These are phyloP conservation scores for Mamestra configurata DNA, from an alignment of 1,140 invertebrate genomes.

Conservation along the genomic window DNA sequence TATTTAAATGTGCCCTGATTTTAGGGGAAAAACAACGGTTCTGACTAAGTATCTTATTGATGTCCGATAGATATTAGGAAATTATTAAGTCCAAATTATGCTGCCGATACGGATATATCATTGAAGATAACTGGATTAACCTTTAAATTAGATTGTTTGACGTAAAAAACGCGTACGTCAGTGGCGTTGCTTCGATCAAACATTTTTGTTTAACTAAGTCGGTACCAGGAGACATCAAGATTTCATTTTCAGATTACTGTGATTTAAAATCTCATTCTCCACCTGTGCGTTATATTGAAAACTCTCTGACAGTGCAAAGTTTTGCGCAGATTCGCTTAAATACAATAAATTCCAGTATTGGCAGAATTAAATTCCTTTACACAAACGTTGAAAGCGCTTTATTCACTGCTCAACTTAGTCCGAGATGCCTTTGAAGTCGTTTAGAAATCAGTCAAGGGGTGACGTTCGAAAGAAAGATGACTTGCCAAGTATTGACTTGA, in stretches of 20 bases:
- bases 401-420: slow-evolving; percentile 37
- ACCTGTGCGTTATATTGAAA: background rate
- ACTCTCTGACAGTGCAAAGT: too few relatives aligned
- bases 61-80: background rate
- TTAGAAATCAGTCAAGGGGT: slow-evolving; percentile 49
- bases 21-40: background rate
- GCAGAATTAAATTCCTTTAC: slow-evolving; percentile 27
- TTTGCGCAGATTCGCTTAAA: slow-evolving; percentile 10
- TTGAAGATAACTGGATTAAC: slow-evolving; percentile 26
- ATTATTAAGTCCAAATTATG: background rate
- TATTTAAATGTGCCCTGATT: background rate
- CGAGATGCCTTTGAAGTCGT: slow-evolving; percentile 39
- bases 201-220: too few relatives aligned
- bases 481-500: slow-evolving; percentile 41
- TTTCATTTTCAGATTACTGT: too few relatives aligned
- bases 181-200: background rate
- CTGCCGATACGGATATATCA: background rate
- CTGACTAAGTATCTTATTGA: slow-evolving; percentile 1
- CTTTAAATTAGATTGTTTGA: slow-evolving; percentile 9
- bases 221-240: too few relatives aligned
- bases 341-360: slow-evolving; percentile 34
- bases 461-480: slow-evolving; percentile 49
- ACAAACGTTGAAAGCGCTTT: slow-evolving; percentile 33
- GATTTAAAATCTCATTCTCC: background rate
- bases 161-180: background rate